A percentile compares a stretch with the other conserved stretches of the same genome.
phyloP scores from a whole-genome alignment of 2,888 invertebrate genomes.

The Augiades crinisus region DNA sequence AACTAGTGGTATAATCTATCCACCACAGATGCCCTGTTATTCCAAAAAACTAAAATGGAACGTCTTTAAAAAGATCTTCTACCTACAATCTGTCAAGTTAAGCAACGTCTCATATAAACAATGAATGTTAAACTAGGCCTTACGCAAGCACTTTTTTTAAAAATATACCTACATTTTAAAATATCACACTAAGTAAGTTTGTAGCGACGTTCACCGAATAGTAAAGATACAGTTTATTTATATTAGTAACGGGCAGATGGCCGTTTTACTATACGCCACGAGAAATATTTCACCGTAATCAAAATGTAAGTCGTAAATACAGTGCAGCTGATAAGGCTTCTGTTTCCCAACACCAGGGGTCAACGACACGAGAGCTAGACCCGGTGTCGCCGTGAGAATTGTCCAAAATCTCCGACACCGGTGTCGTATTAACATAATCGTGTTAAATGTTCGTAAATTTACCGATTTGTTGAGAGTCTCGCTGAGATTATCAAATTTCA shows the following conservation, averaged over 20 bases:
- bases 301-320: slow-evolving; percentile 28
- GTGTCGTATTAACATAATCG: slow-evolving; percentile 65
- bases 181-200: too few species aligned
- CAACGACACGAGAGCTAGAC: slow-evolving; percentile 63
- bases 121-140: too few species aligned
- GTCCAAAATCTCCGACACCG: slow-evolving; percentile 53
- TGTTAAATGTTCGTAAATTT: slow-evolving; percentile 54
- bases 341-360: slow-evolving; percentile 45
- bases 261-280: background rate
- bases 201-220: too few species aligned
- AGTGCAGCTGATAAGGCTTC: slow-evolving; percentile 32
- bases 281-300: slow-evolving; percentile 26
- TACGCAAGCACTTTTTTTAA: too few species aligned
- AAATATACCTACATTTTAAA: too few species aligned
- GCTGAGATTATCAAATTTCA: slow-evolving; percentile 3
- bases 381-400: slow-evolving; percentile 70
- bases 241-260: background rate
- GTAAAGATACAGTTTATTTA: too few species aligned
- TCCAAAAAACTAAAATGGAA: too few species aligned
- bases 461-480: slow-evolving; percentile 31
- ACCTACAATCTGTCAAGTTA: too few species aligned
- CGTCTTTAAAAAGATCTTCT: too few species aligned
- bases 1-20: too few species aligned
- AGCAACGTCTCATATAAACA: too few species aligned
- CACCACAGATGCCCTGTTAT: too few species aligned